Conservation (phyloP, 2,797 vertebrate genomes). For the Todus mexicanus region DNA sequence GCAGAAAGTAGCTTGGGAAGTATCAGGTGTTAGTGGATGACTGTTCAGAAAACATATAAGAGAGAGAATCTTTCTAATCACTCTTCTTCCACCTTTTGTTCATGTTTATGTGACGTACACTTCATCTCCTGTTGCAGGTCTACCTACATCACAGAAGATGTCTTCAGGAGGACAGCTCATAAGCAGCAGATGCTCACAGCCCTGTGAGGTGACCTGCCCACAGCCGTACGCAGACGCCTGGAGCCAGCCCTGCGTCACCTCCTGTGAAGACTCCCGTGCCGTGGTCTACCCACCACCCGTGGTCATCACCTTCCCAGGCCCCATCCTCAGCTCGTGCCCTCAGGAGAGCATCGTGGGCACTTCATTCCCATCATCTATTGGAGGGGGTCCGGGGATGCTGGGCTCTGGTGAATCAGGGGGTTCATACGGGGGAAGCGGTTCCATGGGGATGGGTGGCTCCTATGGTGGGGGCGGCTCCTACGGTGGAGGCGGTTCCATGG, state of each 20-base stretch:
- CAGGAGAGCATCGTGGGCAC: not conserved
- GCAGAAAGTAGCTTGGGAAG: not conserved
- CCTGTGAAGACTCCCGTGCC: not conserved
- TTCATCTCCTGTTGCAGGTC: not conserved
- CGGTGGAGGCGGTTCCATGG: not conserved
- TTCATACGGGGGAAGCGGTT: not conserved
- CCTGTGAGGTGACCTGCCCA: not conserved
- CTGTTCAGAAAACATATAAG: accelerated
- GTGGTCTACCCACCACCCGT: not conserved
- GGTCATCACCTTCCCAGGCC: not conserved
- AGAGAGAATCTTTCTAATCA: not conserved
- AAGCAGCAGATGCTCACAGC: not conserved
- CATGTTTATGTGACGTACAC: accelerated
- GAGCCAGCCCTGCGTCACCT: not conserved
- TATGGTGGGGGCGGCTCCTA: not conserved
- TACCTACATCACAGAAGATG: not conserved
- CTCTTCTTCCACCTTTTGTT: accelerated
- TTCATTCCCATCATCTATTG: not conserved
- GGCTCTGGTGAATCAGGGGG: not conserved
- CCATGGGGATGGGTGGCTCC: not conserved
- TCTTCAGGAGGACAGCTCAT: not conserved
- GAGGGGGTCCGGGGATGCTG: not conserved
- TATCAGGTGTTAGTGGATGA: not conserved
- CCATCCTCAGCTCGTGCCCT: not conserved
- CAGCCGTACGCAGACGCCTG: not conserved